Conservation (phyloP, 1,140 invertebrate genomes). For the Temnothorax longispinosus region DNA sequence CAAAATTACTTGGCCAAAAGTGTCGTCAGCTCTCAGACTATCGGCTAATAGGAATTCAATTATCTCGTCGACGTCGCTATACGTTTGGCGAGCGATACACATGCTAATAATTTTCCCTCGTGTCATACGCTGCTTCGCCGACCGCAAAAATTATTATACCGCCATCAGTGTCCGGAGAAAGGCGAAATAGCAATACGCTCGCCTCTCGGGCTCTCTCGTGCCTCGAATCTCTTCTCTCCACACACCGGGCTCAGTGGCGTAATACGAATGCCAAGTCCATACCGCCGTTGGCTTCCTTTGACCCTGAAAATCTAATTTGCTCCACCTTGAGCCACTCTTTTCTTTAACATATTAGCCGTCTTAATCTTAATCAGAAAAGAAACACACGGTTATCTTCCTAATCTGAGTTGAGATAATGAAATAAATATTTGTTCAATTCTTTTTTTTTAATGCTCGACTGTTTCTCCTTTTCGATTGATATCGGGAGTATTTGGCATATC, state of each 20-base stretch:
- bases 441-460: neutral
- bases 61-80: slow-evolving; percentile 39
- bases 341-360: neutral
- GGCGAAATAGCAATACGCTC: slow-evolving; percentile 33
- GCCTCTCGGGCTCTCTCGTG: neutral
- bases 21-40: too few relatives aligned
- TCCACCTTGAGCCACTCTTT: slow-evolving; percentile 3
- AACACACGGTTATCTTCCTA: neutral
- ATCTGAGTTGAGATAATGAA: neutral
- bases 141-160: slow-evolving; percentile 59
- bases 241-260: neutral
- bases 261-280: slow-evolving; percentile 33
- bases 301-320: slow-evolving; percentile 50
- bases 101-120: slow-evolving; percentile 46
- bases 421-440: neutral
- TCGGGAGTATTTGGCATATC: neutral
- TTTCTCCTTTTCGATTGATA: neutral
- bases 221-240: slow-evolving; percentile 9
- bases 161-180: neutral
- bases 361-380: slow-evolving; percentile 41
- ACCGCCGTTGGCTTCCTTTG: slow-evolving; percentile 25
- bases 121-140: slow-evolving; percentile 1
- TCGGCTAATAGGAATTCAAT: slow-evolving; percentile 54
- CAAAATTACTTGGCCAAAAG: too few relatives aligned
- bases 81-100: slow-evolving; percentile 25